phyloP scores from a whole-genome alignment of 2,113 vertebrate genomes.

The Leuciscus idus region DNA sequence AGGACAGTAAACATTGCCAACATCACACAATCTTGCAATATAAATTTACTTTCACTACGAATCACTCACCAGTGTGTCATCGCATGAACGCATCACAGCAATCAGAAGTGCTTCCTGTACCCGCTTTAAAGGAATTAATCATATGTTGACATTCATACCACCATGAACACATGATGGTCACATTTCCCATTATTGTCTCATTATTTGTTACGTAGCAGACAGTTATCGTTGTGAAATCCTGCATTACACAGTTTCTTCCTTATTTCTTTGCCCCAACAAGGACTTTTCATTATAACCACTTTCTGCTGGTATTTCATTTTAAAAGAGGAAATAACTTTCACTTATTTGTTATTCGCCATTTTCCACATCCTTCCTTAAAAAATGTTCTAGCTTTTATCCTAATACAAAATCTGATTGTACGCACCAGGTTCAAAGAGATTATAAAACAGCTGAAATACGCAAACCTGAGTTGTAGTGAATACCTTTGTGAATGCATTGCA shows the following conservation, averaged over 20 bases:
- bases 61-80: not conserved
- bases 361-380: not conserved
- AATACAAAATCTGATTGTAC: not conserved
- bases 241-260: conserved; percentile 23
- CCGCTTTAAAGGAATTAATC: not conserved
- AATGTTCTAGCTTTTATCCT: not conserved
- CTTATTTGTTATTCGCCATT: not conserved
- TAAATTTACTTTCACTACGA: conserved; percentile 28
- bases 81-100: not conserved
- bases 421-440: not conserved
- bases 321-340: not conserved
- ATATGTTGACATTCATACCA: not conserved
- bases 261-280: not conserved
- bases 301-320: not conserved
- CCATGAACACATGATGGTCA: not conserved
- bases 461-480: not conserved
- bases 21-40: not conserved
- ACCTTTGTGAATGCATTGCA: not conserved
- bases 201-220: no score
- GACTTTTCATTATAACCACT: not conserved
- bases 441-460: not conserved
- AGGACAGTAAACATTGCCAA: conserved; percentile 10
- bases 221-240: not conserved
- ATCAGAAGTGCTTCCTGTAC: not conserved
- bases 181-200: not conserved